Base-by-base conservation (phyloP, 2,113 vertebrate genomes). In the Fregata magnificens region DNA sequence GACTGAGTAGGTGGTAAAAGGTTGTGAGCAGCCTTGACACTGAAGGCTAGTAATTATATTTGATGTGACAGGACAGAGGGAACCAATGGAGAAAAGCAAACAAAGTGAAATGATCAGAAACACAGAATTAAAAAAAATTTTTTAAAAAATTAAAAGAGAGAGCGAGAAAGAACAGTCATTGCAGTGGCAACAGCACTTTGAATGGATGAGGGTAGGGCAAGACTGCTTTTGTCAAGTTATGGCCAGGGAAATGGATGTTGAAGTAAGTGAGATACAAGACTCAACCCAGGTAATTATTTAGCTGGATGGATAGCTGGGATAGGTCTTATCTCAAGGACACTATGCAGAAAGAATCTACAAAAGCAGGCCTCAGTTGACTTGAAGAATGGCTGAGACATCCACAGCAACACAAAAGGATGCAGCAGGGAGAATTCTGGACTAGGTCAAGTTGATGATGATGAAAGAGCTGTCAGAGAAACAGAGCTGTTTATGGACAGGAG, bases 391-490 rank as follows among this genome's bases (percentile, higher is more conserved):
- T 24, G 12, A 89, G 66, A 85, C 40, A 76, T 44, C 69, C 66
- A 85, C 38, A 91, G 36, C 45, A 89, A 50, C 69, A 85, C 22
- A 92, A 85, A 94, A 80, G 34, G 52, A 90, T 0, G 0, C 45
- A 82, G 87, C 34, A 90, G 56, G 50, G 34, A 94, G 52, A 94
- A 88, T 70, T 91, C 87, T 88, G 87, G 63, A 73, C 73, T 88
- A 87, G 45, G 58, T 93, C 84, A 93, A 93, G 40, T 56, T 86
- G 74, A 94, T 90, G 63, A 95, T 92, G 87, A 96, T 77, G 49
- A 79, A 96, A 76, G 65, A 82, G 53, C 53, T 90, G 87, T 88
- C 82, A 88, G 25, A 77, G n/a, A 69, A 94, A 84, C 12, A 76
- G 29, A 93, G 70, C 34, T 77, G 29, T 45, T 96, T 80, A 94